Conservation (phyloP, 2,113 vertebrate genomes). For the human region DNA sequence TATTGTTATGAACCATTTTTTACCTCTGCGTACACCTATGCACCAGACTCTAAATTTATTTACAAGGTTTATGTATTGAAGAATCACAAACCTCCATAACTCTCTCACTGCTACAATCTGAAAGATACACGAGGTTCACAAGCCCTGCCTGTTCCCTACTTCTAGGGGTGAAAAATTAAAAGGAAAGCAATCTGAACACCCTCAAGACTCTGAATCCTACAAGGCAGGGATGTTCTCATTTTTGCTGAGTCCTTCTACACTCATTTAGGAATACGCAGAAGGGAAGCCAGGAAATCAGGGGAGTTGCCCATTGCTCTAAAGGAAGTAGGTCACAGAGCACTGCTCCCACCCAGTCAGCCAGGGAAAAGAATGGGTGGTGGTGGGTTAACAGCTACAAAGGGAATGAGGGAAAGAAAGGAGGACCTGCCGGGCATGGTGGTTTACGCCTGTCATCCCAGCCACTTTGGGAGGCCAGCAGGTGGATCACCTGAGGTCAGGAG, state of each 20-base stretch:
- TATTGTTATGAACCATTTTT: neutral
- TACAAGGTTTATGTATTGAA: neutral
- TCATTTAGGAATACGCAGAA: neutral
- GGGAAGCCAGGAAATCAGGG: neutral
- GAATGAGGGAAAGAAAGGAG: neutral
- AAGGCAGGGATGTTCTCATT: slow-evolving; percentile 28
- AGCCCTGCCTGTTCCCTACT: neutral
- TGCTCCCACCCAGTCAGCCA: neutral
- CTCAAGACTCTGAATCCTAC: slow-evolving; percentile 6
- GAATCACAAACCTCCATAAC: neutral
- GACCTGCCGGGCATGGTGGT: neutral
- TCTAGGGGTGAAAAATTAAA: slow-evolving; percentile 8
- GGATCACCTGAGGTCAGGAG: too few relatives aligned
- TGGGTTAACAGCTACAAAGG: slow-evolving; percentile 48
- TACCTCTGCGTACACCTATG: neutral
- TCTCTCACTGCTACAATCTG: neutral
- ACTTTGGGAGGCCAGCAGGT: too few relatives aligned
- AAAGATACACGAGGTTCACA: neutral
- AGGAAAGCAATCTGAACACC: slow-evolving; percentile 35
- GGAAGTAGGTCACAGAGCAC: neutral
- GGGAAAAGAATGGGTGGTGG: slow-evolving; percentile 12
- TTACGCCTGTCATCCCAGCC: too few relatives aligned
- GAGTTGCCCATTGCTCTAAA: neutral
- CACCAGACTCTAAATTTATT: neutral
- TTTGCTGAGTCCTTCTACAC: neutral